Percentiles rank a stretch among this genome's conserved stretches.
Conservation (phyloP, 2,888 invertebrate genomes). For the Melitaea athalia region DNA sequence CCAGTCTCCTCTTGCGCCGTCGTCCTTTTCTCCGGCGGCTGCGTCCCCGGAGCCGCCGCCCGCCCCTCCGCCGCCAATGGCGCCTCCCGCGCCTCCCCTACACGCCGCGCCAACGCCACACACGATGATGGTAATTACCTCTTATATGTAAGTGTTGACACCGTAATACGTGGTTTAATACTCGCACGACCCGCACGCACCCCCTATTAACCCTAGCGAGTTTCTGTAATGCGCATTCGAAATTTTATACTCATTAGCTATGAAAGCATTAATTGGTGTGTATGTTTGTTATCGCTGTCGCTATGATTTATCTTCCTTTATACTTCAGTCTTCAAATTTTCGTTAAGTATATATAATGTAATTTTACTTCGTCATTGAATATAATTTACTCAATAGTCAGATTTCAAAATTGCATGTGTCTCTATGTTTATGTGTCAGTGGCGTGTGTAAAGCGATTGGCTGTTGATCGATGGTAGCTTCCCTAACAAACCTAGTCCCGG, state of each 20-base stretch:
- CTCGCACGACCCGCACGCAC: conserved; percentile 75
- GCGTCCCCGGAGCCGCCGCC: conserved; percentile 84
- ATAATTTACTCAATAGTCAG: not conserved
- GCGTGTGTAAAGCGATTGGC: conserved; percentile 29
- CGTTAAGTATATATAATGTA: not conserved
- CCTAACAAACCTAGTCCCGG: conserved; percentile 43
- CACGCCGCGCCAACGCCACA: conserved; percentile 68
- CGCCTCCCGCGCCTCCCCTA: conserved; percentile 62
- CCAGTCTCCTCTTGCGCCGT: conserved; percentile 83
- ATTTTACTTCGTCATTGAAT: not conserved
- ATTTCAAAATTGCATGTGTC: conserved; percentile 17
- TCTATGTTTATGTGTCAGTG: conserved; percentile 22
- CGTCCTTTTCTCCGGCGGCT: conserved; percentile 80
- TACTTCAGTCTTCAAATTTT: conserved; percentile 13
- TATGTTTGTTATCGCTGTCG: conserved; percentile 21
- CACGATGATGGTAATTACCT: conserved; percentile 83
- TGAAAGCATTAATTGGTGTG: conserved; percentile 4
- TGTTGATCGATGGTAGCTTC: conserved; percentile 31
- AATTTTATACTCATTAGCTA: not conserved
- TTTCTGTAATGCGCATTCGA: conserved; percentile 27
- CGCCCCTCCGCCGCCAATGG: conserved; percentile 79
- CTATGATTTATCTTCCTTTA: conserved; percentile 17
- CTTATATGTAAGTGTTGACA: conserved; percentile 83
- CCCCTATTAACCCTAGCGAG: conserved; percentile 39
- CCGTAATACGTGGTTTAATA: conserved; percentile 80